Percentiles rank a stretch among this genome's conserved stretches.
These are phyloP conservation scores for Centropus unirufus DNA, from an alignment of 2,113 vertebrate genomes.

Conservation along the genomic window DNA sequence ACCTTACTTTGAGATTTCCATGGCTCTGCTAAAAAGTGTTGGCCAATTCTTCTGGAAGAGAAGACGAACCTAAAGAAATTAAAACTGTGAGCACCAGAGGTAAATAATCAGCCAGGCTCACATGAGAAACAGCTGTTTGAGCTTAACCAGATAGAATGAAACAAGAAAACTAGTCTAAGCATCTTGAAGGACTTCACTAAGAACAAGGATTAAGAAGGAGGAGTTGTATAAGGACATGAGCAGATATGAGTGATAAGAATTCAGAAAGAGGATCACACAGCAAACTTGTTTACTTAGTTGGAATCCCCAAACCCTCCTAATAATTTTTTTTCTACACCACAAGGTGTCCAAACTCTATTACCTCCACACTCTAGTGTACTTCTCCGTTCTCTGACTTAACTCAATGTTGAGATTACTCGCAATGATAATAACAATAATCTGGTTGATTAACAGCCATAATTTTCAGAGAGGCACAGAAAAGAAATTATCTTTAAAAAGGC, in stretches of 20 bases:
- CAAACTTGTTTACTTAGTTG: background rate
- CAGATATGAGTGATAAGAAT: background rate
- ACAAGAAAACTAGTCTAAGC: background rate
- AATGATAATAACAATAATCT: background rate
- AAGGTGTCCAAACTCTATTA: background rate
- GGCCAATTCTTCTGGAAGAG: background rate
- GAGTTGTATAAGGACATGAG: background rate
- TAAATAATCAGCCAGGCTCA: background rate
- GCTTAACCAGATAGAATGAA: background rate
- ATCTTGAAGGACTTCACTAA: background rate
- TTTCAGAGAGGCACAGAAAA: background rate
- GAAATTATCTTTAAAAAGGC: conserved; percentile 4
- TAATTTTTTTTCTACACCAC: background rate
- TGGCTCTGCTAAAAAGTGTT: background rate
- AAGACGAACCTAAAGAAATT: background rate
- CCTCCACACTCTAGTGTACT: background rate
- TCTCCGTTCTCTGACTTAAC: background rate
- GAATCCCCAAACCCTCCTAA: background rate
- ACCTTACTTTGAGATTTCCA: background rate
- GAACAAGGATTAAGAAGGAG: background rate
- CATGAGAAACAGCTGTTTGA: background rate
- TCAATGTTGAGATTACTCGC: background rate
- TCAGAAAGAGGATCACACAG: background rate
- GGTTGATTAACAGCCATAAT: background rate
- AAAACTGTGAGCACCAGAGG: background rate